Evolutionary conservation across 2,888 invertebrate genomes (phyloP), one percentile per base, ranked within the genome.

Genomic region (Ochropleura plecta): DNA sequence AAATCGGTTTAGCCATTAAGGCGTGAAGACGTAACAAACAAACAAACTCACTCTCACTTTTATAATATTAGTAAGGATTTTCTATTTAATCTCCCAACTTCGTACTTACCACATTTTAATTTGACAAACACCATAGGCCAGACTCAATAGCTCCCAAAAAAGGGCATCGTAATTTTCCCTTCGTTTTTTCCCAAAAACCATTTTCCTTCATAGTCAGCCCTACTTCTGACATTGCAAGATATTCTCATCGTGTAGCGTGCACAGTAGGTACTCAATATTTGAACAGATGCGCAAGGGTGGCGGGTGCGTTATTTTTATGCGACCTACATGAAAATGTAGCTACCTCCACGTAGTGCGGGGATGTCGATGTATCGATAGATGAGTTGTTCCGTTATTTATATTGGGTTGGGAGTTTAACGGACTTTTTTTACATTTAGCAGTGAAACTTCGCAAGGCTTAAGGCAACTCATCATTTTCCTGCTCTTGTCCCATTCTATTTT

Each of bases 221-320:
- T 76, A 70, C 4, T 20, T 46, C 87, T 86, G 79, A 67, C 68
- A 7, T 20, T 70, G 72, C 80, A 82, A 76, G 76, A 71, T 87
- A 79, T 83, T 78, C 80, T 48, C 51, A 48, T 55, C 75, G 71
- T 71, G 88, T 80, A 78, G 72, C 83, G 70, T 83, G 83, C 86
- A 80, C 78, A 70, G 85, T 62, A 44, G 44, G 62, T 86, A 95
- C 93, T 96, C 96, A 95, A 96, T 96, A 96, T 96, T 96, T 94
- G 95, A 96, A 91, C 95, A 96, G 95, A 95, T 96, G 95, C 88
- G 90, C 92, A 90, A 18, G 90, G 89, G 94, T 94, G 89, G 94
- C 93, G 94, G 93, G 93, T 95, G 94, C 94, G 96, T 95, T 95
- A 95, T 96, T 94, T 94, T 94, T 94, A 94, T 94, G 94, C 93